Evolutionary conservation across 35 echinoderm and acorn worm genomes (phyloP).

Genomic region (Patiria miniata): DNA sequence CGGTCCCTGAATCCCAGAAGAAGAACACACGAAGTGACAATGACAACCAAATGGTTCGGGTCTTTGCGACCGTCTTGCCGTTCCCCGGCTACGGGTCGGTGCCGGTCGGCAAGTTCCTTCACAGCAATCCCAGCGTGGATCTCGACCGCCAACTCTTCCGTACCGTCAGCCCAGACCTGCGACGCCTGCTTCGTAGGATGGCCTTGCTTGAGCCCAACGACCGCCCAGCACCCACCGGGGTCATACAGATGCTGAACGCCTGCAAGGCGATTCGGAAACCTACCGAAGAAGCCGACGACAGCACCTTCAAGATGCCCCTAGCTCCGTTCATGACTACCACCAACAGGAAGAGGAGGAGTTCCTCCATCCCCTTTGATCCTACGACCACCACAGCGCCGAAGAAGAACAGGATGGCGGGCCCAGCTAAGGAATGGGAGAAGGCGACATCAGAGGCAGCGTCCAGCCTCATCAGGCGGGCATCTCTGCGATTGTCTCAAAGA

Average conservation of each 20-base stretch:
- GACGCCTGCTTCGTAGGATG: conserved; percentile 80
- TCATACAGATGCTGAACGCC: conserved; percentile 61
- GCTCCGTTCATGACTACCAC: neutral
- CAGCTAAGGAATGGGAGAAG: conserved; percentile 12
- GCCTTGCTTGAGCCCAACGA: conserved; percentile 49
- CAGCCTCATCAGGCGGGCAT: neutral
- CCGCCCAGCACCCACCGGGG: conserved; percentile 77
- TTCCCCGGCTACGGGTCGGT: conserved; percentile 91
- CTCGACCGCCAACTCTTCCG: conserved; percentile 86
- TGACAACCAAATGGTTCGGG: neutral
- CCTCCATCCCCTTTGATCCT: conserved; percentile 52
- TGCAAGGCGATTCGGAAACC: conserved; percentile 49
- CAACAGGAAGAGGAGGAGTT: conserved; percentile 46
- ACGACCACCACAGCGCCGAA: conserved; percentile 20
- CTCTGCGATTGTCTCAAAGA: neutral
- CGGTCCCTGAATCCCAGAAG: conserved; percentile 18
- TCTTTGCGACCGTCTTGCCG: conserved; percentile 60
- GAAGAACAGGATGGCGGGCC: neutral
- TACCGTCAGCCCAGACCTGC: conserved; percentile 57
- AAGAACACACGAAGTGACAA: neutral
- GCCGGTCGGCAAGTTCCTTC: conserved; percentile 85
- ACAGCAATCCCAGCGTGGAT: conserved; percentile 84
- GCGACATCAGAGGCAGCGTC: neutral
- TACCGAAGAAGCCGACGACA: neutral
- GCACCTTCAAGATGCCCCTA: conserved; percentile 5